Evolutionary conservation across 2,888 invertebrate species (phyloP).

Genomic region (Acanthosoma haemorrhoidale): DNA sequence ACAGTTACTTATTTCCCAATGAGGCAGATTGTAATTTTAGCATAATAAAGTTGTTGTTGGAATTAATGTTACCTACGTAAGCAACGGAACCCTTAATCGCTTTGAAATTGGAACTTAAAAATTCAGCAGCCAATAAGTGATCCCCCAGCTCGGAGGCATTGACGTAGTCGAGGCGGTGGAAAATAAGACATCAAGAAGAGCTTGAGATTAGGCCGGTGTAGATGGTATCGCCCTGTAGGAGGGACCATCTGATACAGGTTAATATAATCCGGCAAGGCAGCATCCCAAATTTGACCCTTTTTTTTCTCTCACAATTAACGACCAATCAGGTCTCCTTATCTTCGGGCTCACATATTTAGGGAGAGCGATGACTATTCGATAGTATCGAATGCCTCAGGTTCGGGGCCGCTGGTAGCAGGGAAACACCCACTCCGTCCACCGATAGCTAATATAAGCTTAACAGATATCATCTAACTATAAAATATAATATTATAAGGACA

Average conservation of each 20-base stretch:
- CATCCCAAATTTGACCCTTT: background rate
- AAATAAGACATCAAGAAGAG: background rate
- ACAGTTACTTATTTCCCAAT: no score
- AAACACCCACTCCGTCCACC: slow-evolving; percentile 3
- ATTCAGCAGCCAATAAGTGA: no score
- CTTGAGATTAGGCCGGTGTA: background rate
- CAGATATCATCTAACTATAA: no score
- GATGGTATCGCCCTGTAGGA: background rate
- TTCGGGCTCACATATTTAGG: background rate
- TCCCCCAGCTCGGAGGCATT: no score
- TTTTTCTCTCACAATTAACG: slow-evolving; percentile 5
- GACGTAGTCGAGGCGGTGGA: background rate
- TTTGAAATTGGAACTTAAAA: no score
- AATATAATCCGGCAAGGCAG: background rate
- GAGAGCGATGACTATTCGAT: background rate
- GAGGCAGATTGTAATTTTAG: no score
- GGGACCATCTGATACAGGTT: background rate
- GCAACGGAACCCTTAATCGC: no score
- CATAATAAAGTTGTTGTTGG: no score
- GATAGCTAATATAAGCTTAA: no score
- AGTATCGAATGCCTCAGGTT: background rate
- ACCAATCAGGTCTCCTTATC: slow-evolving; percentile 5
- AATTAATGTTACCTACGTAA: no score
- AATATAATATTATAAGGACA: no score
- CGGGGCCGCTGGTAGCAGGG: background rate